Evolutionary conservation across 2,113 vertebrate species (phyloP).

Genomic region (Mugil cephalus): DNA sequence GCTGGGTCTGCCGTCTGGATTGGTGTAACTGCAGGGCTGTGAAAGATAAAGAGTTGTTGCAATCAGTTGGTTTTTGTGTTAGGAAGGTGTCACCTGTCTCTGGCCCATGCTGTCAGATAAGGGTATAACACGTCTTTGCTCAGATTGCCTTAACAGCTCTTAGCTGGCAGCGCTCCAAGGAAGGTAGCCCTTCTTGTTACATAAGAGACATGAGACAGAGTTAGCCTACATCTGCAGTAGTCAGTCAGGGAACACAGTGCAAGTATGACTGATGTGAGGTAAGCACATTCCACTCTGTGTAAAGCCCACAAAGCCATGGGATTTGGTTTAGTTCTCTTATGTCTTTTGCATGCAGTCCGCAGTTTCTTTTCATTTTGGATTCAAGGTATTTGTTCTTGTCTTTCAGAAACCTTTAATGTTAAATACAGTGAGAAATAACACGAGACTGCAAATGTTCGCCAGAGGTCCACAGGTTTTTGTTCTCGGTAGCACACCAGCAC

Average conservation of each 20-base stretch:
- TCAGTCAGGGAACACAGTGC: conserved; percentile 25
- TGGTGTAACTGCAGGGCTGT: conserved; percentile 31
- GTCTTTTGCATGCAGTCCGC: background rate
- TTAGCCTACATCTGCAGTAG: conserved; percentile 43
- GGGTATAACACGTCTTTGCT: conserved; percentile 40
- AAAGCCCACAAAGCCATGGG: conserved; percentile 18
- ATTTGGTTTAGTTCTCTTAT: conserved; percentile 9
- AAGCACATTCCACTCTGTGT: conserved; percentile 30
- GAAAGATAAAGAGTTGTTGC: conserved; percentile 66
- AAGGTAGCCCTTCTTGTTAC: conserved; percentile 34
- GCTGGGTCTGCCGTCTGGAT: conserved; percentile 21
- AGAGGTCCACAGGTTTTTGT: conserved; percentile 2
- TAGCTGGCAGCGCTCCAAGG: conserved; percentile 21
- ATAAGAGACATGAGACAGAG: conserved; percentile 36
- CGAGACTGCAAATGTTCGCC: conserved; percentile 18
- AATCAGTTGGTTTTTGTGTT: conserved; percentile 58
- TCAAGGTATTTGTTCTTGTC: background rate
- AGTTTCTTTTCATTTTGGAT: conserved; percentile 5
- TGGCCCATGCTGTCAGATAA: conserved; percentile 61
- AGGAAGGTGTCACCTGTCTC: conserved; percentile 51
- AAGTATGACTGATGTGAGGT: conserved; percentile 12
- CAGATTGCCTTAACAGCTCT: conserved; percentile 44
- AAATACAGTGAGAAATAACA: conserved; percentile 15
- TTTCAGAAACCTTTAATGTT: conserved; percentile 6
- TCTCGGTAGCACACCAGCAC: background rate